A percentile compares a stretch with the other conserved stretches of the same genome.
These are phyloP conservation scores for Drosophila guanche DNA, from an alignment of 1,140 invertebrate genomes.

Conservation along the genomic window DNA sequence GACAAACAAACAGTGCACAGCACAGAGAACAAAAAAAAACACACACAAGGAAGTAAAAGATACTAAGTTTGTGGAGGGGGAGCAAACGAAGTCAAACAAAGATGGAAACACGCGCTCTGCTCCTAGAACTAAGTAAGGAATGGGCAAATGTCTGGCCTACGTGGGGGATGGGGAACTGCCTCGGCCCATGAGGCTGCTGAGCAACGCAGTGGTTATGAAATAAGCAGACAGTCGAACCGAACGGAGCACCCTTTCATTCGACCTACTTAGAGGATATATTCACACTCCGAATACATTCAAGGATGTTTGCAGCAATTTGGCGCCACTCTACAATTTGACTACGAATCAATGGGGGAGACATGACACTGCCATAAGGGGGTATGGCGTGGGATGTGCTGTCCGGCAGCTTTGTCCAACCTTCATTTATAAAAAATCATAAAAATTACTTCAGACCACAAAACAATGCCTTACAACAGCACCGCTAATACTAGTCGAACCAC, in stretches of 20 bases:
- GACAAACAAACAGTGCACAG: conserved; percentile 36
- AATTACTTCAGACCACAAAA: conserved; percentile 54
- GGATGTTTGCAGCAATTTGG: conserved; percentile 38
- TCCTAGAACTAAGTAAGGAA: not conserved
- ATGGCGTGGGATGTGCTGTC: not conserved
- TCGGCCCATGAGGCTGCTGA: conserved; percentile 8
- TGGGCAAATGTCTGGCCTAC: too few relatives aligned
- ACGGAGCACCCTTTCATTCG: conserved; percentile 4
- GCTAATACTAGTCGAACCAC: not conserved
- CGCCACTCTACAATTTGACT: conserved; percentile 64
- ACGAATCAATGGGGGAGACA: conserved; percentile 60
- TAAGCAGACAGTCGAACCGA: conserved; percentile 9
- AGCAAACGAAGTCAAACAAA: conserved; percentile 39
- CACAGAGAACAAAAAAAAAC: conserved; percentile 5
- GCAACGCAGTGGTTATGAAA: conserved; percentile 23
- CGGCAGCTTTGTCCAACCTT: conserved; percentile 23
- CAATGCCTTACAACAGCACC: conserved; percentile 27
- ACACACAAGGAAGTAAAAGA: conserved; percentile 17
- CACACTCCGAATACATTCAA: not conserved
- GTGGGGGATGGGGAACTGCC: not conserved
- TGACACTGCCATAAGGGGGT: not conserved
- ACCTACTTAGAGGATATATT: conserved; percentile 32
- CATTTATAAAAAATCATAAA: conserved; percentile 59
- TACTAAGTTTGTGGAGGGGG: conserved; percentile 34
- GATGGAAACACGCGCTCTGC: conserved; percentile 17